Evolutionary conservation across 2,888 invertebrate genomes (phyloP).

Genomic region (Drosophila greeni): DNA sequence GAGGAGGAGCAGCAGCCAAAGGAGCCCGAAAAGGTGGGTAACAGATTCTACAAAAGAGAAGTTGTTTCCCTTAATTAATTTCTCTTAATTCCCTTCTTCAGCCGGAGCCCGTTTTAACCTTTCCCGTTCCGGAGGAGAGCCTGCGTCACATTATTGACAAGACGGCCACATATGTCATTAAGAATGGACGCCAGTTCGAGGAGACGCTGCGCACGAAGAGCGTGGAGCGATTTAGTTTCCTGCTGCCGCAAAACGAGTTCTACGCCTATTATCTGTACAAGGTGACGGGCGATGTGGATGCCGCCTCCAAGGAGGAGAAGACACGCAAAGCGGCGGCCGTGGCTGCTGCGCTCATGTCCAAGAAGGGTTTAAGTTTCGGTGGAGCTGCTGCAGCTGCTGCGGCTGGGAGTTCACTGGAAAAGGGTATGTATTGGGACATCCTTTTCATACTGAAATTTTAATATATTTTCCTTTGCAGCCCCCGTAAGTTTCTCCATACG

Average conservation of each 20-base stretch:
- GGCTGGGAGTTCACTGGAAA: slow-evolving; percentile 21
- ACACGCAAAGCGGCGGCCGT: slow-evolving; percentile 75
- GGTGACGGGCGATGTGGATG: slow-evolving; percentile 78
- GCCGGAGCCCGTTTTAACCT: slow-evolving; percentile 65
- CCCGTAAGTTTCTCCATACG: slow-evolving; percentile 93
- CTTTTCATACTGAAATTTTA: neutral
- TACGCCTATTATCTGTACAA: slow-evolving; percentile 89
- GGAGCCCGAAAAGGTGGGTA: neutral
- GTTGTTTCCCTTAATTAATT: too few species aligned
- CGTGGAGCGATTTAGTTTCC: slow-evolving; percentile 92
- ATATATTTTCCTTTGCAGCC: slow-evolving; percentile 76
- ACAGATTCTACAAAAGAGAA: too few species aligned
- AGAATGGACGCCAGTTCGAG: slow-evolving; percentile 96
- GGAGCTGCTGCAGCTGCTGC: slow-evolving; percentile 37
- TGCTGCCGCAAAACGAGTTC: slow-evolving; percentile 87
- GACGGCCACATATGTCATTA: slow-evolving; percentile 97
- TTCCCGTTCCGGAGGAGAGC: slow-evolving; percentile 87
- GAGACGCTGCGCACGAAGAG: slow-evolving; percentile 89
- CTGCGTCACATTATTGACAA: slow-evolving; percentile 94
- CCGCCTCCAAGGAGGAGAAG: slow-evolving; percentile 76
- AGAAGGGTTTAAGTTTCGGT: slow-evolving; percentile 58
- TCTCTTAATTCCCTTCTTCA: neutral
- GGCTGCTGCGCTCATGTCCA: slow-evolving; percentile 72
- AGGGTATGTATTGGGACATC: slow-evolving; percentile 2
- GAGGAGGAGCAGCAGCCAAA: slow-evolving; percentile 72